phyloP scores from a whole-genome alignment of 2,888 invertebrate species.

The Coelopa pilipes region DNA sequence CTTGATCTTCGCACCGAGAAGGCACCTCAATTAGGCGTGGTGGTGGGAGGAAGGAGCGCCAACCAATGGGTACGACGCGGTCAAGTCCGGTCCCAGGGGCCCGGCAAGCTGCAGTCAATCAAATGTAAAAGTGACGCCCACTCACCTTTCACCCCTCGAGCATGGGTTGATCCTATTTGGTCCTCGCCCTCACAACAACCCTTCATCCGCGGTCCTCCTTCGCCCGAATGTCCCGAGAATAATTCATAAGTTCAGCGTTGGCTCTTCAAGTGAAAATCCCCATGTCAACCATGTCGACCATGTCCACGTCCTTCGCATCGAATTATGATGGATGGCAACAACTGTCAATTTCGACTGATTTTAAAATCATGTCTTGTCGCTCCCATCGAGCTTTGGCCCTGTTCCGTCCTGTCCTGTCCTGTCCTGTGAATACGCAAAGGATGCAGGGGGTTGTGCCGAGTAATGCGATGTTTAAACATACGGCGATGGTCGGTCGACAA shows the following conservation, averaged over 20 bases:
- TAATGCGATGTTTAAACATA: conserved; percentile 9
- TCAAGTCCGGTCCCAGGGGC: no score
- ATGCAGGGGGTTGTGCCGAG: neutral
- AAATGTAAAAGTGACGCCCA: neutral
- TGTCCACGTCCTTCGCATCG: conserved; percentile 50
- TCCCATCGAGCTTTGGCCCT: neutral
- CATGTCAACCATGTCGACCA: neutral
- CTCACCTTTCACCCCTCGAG: neutral
- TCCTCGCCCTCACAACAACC: neutral
- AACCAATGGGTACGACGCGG: neutral
- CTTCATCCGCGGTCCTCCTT: neutral
- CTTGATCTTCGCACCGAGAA: neutral
- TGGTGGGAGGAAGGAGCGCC: neutral
- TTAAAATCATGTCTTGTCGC: conserved; percentile 42
- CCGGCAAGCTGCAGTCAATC: neutral
- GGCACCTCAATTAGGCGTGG: conserved; percentile 3
- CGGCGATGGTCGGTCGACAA: neutral
- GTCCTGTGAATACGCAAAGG: neutral
- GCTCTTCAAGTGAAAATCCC: neutral
- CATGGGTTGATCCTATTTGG: conserved; percentile 1
- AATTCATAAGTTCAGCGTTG: conserved; percentile 10
- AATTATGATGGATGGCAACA: conserved; percentile 65
- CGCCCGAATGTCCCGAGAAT: neutral
- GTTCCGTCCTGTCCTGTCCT: neutral
- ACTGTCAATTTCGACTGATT: conserved; percentile 59